Evolutionary conservation across 2,888 invertebrate species (phyloP), one percentile per base, ranked within the genome.

Genomic region (Pyrocoelia pectoralis): DNA sequence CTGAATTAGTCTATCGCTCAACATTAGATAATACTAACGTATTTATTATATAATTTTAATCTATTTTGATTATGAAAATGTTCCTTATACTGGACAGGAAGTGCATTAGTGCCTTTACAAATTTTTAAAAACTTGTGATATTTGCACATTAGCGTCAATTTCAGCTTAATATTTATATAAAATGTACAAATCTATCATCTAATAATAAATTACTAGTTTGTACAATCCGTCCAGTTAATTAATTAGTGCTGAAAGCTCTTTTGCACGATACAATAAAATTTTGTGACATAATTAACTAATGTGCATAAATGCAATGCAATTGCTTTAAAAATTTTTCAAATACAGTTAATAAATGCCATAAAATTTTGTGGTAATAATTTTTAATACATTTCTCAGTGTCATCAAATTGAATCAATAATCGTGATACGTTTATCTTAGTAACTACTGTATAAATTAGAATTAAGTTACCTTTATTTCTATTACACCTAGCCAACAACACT

Each of bases 151-250:
- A 55, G 51, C 56, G 61, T 61, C 56, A 33, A 52, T 33, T 48
- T 61, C 38, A 52, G 28, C 41, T 61, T 24, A 50, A 17, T 10
- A 48, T 15, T 13, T 46, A 40, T 56, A 56, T 43, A 48, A 24
- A 24, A 48, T 52, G 53, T 57, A 58, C 49, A 54, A 58, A 63
- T 56, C 38, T 58, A 18, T 58, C 59, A 56, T 60, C 60, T 60
- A 56, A 56, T 64, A 54, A 43, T 10, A 29, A 56, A 61, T 52
- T 33, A 40, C 51, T 60, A 68, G 67, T 64, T 60, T 70, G 68
- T 66, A 67, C 66, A 63, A 66, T 72, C 72, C 72, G 73, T 73
- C 72, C 72, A 73, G 55, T 69, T 70, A 70, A 72, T 73, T 73
- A 73, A 72, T 73, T 73, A 73, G 73, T 73, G 72, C 71, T 68